Base-by-base conservation (phyloP, 2,888 invertebrate species). In the Agriopis aurantiaria region DNA sequence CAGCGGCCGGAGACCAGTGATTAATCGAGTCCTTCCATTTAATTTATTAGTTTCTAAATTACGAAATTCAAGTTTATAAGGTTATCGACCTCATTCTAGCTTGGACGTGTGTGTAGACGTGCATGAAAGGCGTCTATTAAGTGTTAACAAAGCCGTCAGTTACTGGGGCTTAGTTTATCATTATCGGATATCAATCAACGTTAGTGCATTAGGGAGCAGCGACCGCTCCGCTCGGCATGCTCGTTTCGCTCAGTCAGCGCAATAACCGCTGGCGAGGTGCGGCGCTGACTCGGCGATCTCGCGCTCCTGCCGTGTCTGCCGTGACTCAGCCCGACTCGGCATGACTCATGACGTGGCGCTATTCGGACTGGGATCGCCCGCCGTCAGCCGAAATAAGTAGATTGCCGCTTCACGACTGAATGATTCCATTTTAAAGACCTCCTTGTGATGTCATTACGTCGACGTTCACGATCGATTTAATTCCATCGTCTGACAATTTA, bases 381-480 rank as follows among this genome's bases (percentile, higher is more conserved):
- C 85, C 88, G 87, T 88, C 88, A 88, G 88, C 89, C 84, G 87
- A 89, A 92, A 92, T 92, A 92, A 92, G 89, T 92, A 87, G 89
- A 92, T 92, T 91, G 90, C 88, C 84, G 82, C 87, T 91, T 88
- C 88, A 91, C 89, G 89, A 81, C 81, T 86, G 83, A 89, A 88
- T 86, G 88, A 87, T 86, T 89, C 83, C 83, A 84, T 89, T 90
- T 87, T 85, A 85, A 89, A 89, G 82, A 84, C 82, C 80, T 80
- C 80, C 82, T 82, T 83, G 77, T 85, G 82, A 85, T 86, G 84
- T 84, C 83, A 85, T 88, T 86, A 86, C 83, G 82, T 76, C 77
- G 77, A 81, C 65, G 59, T 70, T 84, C 81, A 82, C 78, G 78
- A 66, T 70, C 63, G 59, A 69, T 65, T 65, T 57, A 65, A 69